A percentile compares a stretch with the other conserved stretches of the same genome.
Conservation (phyloP, 1,140 invertebrate genomes). For the Mya arenaria region DNA sequence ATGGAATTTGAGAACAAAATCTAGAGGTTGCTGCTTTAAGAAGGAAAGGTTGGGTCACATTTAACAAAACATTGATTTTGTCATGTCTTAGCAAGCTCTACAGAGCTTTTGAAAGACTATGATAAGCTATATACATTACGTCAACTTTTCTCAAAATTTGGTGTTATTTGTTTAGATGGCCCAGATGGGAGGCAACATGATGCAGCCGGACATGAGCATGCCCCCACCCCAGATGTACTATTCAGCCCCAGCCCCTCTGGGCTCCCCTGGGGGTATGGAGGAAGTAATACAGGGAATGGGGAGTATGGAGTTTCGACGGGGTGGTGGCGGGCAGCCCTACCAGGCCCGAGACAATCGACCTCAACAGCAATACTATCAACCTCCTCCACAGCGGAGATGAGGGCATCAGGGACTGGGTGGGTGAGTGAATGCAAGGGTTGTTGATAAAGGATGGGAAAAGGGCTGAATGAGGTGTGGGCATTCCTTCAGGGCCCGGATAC, state of each 20-base stretch:
- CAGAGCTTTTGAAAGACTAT: neutral
- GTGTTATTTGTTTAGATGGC: constrained; percentile 19
- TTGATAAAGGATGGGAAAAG: too few relatives aligned
- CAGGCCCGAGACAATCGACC: neutral
- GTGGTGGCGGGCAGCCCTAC: constrained; percentile 35
- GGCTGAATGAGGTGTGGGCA: too few relatives aligned
- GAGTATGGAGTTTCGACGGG: constrained; percentile 48
- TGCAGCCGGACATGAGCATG: constrained; percentile 35
- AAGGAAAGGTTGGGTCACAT: neutral
- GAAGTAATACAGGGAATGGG: constrained; percentile 28
- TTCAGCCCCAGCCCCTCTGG: constrained; percentile 14
- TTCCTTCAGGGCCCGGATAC: too few relatives aligned
- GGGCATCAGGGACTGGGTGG: neutral
- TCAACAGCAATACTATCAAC: constrained; percentile 43
- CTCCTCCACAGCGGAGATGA: constrained; percentile 37
- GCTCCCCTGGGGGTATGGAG: neutral
- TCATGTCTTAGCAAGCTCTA: neutral
- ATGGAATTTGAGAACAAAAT: neutral
- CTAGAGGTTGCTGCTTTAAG: neutral
- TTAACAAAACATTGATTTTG: neutral
- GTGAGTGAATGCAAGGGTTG: too few relatives aligned
- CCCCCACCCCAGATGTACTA: constrained; percentile 51
- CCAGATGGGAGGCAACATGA: neutral
- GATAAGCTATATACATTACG: neutral
- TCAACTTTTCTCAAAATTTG: neutral